Base-by-base conservation (phyloP, 1,140 invertebrate genomes). In the Aporrectodea caliginosa region DNA sequence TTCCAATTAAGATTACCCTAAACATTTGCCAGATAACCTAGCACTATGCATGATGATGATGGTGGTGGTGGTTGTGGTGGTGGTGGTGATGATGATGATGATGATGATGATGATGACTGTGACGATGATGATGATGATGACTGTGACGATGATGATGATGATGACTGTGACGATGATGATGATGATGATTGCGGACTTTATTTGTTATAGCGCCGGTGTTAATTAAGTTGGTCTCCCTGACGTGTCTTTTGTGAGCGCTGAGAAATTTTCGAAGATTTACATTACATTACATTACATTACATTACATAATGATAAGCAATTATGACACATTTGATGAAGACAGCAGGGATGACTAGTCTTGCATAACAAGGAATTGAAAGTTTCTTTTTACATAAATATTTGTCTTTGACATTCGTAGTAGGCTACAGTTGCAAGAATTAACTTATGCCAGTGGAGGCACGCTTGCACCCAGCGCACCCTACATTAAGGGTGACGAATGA, bases 31-130 rank as follows among this genome's bases (percentile, higher is more conserved):
- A n/a, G n/a, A n/a, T n/a, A n/a, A n/a, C n/a, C n/a, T n/a, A n/a
- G n/a, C n/a, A n/a, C n/a, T n/a, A n/a, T n/a, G n/a, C n/a, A 58
- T 58, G 43, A 58, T 58, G 43, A 58, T 58, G 43, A 58, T 58
- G 43, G 22, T 58, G 43, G 22, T 58, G 43, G 22, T 58, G 43
- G 22, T 58, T 6, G 22, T 58, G 43, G 22, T 58, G 43, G 22
- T 58, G 43, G 22, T 58, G 43, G 22, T 58, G 43, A 58, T 58
- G 43, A 58, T 58, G 43, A 58, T 58, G 43, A 58, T 58, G 43
- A 58, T 58, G 43, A 58, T 58, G 43, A 58, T 58, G 43, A 58
- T 58, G 43, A 58, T 58, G 43, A 58, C 22, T 6, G 22, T 58
- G 43, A 58, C 22, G 43, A 58, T 58, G 43, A 58, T 58, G 43